phyloP scores from a whole-genome alignment of 37 sponge, comb jelly and placozoan genomes.

The Mnemiopsis leidyi region DNA sequence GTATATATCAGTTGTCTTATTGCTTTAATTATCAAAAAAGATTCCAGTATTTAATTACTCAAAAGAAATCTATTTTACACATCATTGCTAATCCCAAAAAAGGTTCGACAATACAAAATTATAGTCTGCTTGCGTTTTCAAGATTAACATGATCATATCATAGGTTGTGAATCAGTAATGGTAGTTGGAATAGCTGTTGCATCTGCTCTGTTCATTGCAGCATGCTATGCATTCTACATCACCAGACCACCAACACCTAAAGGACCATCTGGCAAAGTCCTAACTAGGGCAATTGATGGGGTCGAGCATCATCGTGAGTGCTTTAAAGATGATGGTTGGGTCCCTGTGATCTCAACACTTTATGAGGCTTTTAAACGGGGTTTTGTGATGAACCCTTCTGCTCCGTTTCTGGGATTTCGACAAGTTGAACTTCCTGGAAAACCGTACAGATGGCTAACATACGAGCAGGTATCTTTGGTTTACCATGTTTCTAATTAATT shows the following conservation, averaged over 20 bases:
- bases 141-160: too few species aligned
- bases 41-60: background rate
- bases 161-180: background rate
- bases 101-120: too few species aligned
- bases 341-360: constrained; percentile 4
- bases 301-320: background rate
- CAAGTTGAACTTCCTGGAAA: constrained; percentile 12
- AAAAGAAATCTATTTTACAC: background rate
- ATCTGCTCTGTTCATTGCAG: background rate
- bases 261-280: background rate
- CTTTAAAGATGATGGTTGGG: background rate
- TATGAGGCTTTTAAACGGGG: constrained; percentile 34
- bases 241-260: constrained; percentile 22
- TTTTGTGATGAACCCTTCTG: background rate
- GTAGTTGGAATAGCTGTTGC: background rate
- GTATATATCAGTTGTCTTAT: background rate
- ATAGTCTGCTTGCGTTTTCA: too few species aligned
- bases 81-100: too few species aligned
- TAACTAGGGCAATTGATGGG: background rate
- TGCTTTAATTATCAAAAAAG: background rate
- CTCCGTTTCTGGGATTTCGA: constrained; percentile 29
- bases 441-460: constrained; percentile 6
- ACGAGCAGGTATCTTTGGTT: background rate
- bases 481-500: too few species aligned
- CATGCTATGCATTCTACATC: background rate